These are phyloP conservation scores for Plagodis pulveraria DNA, from an alignment of 2,888 invertebrate species.

Conservation along the genomic window DNA sequence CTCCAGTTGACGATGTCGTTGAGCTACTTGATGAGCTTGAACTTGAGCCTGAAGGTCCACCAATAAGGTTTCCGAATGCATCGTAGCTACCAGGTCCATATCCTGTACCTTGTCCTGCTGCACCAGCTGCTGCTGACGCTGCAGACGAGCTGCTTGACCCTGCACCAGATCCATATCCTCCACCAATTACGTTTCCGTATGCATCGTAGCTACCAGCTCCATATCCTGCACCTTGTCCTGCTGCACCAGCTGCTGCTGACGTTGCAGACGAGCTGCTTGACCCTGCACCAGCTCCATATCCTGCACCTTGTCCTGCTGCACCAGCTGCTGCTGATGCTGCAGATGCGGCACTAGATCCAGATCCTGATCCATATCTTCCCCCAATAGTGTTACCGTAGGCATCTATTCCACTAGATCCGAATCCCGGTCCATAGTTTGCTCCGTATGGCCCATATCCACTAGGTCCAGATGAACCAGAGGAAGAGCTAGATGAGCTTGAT, in stretches of 20 bases:
- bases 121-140: slow-evolving; percentile 23
- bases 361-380: neutral
- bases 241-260: neutral
- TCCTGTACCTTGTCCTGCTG: neutral
- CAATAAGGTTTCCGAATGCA: neutral
- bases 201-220: neutral
- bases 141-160: slow-evolving; percentile 21
- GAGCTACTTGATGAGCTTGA: neutral
- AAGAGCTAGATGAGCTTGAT: neutral
- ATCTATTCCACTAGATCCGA: neutral
- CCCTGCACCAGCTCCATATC: neutral
- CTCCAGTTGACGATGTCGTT: neutral
- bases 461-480: neutral
- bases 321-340: neutral
- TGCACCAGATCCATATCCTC: neutral
- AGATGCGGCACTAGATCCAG: neutral
- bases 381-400: neutral
- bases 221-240: neutral
- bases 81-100: neutral
- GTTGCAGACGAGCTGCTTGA: neutral
- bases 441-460: neutral
- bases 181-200: neutral
- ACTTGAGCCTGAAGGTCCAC: neutral
- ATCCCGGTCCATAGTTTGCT: neutral
- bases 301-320: neutral